A percentile compares a stretch with the other conserved stretches of the same genome.
phyloP scores from a whole-genome alignment of 2,888 invertebrate species.

The Lamellibrachia satsuma region DNA sequence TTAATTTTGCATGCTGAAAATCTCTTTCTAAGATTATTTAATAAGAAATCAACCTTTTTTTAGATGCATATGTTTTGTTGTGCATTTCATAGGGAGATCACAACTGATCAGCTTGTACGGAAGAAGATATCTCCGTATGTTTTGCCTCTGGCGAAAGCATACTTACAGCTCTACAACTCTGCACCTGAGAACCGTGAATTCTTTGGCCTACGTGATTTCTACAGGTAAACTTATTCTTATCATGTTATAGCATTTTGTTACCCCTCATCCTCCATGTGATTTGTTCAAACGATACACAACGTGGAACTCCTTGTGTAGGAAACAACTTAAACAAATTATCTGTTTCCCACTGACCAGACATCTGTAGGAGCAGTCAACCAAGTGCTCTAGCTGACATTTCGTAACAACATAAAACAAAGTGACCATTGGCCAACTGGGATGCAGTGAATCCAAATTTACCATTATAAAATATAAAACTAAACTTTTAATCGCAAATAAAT shows the following conservation, averaged over 20 bases:
- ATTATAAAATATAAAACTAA: not conserved
- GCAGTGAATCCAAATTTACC: too few relatives aligned
- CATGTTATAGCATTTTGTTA: not conserved
- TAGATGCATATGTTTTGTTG: not conserved
- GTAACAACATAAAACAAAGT: too few relatives aligned
- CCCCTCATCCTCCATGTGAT: too few relatives aligned
- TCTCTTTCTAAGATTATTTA: not conserved
- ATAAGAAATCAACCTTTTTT: not conserved
- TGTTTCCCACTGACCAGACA: too few relatives aligned
- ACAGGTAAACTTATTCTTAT: conserved; percentile 29
- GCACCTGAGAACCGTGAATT: conserved; percentile 51
- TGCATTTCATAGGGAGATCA: not conserved
- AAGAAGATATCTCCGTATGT: conserved; percentile 34
- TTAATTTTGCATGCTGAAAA: not conserved
- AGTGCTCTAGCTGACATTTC: too few relatives aligned
- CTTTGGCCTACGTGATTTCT: conserved; percentile 54
- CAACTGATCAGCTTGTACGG: not conserved
- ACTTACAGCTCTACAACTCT: conserved; percentile 47
- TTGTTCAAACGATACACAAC: too few relatives aligned
- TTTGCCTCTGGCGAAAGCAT: conserved; percentile 48
- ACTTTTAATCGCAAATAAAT: not conserved
- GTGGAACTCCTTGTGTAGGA: too few relatives aligned
- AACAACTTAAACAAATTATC: too few relatives aligned
- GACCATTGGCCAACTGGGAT: too few relatives aligned
- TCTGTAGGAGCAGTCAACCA: too few relatives aligned